phyloP scores from a whole-genome alignment of 2,888 invertebrate genomes.

The Carpatolechia fugitivella region DNA sequence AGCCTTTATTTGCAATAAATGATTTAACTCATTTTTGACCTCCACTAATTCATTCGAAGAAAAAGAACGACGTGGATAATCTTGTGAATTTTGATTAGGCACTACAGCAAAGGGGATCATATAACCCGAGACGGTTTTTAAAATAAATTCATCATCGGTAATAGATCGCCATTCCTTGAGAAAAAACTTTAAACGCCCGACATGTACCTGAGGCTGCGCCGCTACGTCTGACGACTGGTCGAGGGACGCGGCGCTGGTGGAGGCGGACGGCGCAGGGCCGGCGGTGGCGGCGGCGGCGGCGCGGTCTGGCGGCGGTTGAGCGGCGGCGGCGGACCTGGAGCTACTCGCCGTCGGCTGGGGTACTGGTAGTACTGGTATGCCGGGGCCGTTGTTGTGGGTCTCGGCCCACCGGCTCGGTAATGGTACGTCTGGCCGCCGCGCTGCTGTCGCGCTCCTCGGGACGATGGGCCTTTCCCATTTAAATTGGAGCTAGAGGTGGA shows the following conservation, averaged over 20 bases:
- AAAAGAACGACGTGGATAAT: slow-evolving; percentile 5
- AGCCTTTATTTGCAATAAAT: slow-evolving; percentile 12
- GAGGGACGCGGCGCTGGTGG: not conserved
- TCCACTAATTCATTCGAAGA: not conserved
- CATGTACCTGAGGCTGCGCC: not conserved
- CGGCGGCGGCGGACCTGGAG: too few species aligned
- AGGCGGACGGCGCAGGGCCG: not conserved
- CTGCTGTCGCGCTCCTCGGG: too few species aligned
- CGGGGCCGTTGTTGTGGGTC: too few species aligned
- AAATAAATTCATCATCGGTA: not conserved
- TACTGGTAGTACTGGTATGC: too few species aligned
- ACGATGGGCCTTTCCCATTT: too few species aligned
- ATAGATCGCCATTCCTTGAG: not conserved
- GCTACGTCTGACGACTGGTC: not conserved
- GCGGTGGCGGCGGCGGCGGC: not conserved
- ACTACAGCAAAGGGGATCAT: slow-evolving; percentile 3
- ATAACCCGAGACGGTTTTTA: slow-evolving; percentile 12
- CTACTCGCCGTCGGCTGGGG: too few species aligned
- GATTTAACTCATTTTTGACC: slow-evolving; percentile 12
- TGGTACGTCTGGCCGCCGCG: too few species aligned
- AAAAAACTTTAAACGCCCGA: not conserved
- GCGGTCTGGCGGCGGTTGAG: not conserved
- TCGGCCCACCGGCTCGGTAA: too few species aligned
- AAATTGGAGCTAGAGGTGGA: slow-evolving; percentile 6
- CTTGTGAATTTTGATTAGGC: not conserved